Conservation (phyloP, 2,888 invertebrate species). For the Caenorhabditis sulstoni region DNA sequence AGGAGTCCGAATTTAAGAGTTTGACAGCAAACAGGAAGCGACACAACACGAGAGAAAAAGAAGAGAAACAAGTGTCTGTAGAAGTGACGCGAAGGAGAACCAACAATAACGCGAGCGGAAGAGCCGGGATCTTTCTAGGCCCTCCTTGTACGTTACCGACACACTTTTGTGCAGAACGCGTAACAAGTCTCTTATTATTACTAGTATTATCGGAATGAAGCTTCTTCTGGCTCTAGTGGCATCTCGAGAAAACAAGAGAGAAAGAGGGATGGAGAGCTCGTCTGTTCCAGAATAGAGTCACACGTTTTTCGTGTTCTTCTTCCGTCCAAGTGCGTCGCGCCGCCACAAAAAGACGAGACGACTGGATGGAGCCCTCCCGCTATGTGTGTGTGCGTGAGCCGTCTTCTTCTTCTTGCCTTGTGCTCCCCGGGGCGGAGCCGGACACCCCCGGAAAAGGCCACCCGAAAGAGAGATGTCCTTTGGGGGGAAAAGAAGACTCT, state of each 20-base stretch:
- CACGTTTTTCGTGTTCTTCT: conserved; percentile 30
- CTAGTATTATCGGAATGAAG: neutral
- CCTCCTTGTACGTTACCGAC: too few relatives aligned
- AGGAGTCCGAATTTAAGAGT: neutral
- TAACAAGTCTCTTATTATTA: neutral
- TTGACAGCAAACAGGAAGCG: conserved; percentile 6
- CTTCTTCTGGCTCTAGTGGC: neutral
- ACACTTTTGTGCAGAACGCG: neutral
- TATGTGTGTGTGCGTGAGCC: conserved; percentile 8
- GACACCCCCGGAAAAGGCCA: conserved; percentile 16
- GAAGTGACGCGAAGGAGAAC: neutral
- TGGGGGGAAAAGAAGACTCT: neutral
- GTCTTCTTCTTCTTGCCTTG: conserved; percentile 8
- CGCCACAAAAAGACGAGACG: conserved; percentile 20
- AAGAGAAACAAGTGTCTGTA: neutral
- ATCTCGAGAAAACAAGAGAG: conserved; percentile 7
- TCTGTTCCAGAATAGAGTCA: conserved; percentile 36
- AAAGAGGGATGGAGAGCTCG: neutral
- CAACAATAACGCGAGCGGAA: too few relatives aligned
- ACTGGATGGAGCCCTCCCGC: conserved; percentile 4
- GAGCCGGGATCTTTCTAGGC: too few relatives aligned
- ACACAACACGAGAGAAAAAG: neutral
- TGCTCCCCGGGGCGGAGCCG: conserved; percentile 14
- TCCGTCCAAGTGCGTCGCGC: conserved; percentile 4
- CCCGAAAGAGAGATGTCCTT: conserved; percentile 18